phyloP scores from a whole-genome alignment of 2,113 vertebrate genomes.

The Notiomystis cincta region DNA sequence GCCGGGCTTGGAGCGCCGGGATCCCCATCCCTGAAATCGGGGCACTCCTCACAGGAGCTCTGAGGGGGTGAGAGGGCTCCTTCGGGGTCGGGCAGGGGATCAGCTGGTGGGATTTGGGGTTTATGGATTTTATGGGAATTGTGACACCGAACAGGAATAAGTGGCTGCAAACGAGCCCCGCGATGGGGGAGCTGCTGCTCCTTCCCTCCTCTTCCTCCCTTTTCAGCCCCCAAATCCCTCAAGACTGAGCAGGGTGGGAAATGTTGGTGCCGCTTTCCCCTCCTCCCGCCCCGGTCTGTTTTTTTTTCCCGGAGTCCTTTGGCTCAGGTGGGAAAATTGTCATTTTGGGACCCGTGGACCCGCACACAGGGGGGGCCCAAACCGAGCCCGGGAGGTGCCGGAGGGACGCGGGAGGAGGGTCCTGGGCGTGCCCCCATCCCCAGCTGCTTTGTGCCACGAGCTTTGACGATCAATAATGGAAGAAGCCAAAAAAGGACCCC shows the following conservation, averaged over 20 bases:
- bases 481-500: background rate
- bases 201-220: background rate
- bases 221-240: background rate
- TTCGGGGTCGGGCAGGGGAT: background rate
- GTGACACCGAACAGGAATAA: accelerated
- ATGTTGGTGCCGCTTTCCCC: accelerated
- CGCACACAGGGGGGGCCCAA: background rate
- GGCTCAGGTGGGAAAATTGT: background rate
- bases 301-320: accelerated
- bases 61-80: background rate
- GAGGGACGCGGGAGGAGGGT: background rate
- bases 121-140: accelerated
- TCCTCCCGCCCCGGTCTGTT: too few species aligned
- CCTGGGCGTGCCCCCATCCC: background rate
- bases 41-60: background rate
- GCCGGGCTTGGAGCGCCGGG: accelerated
- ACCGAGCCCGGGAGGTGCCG: background rate
- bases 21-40: background rate
- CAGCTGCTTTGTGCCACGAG: background rate
- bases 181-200: background rate
- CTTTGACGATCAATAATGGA: slow-evolving; percentile 23
- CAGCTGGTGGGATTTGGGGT: accelerated
- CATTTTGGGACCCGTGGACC: background rate
- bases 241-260: background rate
- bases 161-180: accelerated